A percentile compares a stretch with the other conserved stretches of the same genome.
Conservation (phyloP, 2,797 vertebrate species). For the Rhynchotus rufescens region DNA sequence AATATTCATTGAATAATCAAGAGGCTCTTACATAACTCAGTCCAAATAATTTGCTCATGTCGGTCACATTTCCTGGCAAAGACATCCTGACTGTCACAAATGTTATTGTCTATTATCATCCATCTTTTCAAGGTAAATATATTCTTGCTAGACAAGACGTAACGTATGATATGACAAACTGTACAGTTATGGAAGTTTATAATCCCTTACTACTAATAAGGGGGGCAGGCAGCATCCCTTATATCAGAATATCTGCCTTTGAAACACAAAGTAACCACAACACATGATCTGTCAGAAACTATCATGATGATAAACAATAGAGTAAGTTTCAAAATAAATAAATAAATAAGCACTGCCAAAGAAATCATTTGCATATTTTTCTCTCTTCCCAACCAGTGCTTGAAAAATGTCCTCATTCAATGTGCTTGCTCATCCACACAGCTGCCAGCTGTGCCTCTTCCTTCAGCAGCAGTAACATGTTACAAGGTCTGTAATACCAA, state of each 20-base stretch:
- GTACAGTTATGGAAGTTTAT: conserved; percentile 39
- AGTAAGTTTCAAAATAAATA: conserved; percentile 67
- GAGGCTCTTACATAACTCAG: background rate
- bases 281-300: conserved; percentile 64
- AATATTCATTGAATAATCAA: background rate
- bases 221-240: background rate
- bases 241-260: conserved; percentile 37
- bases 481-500: conserved; percentile 12
- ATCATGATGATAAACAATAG: conserved; percentile 67
- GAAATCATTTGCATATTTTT: conserved; percentile 73
- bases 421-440: conserved; percentile 75
- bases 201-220: conserved; percentile 43
- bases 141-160: background rate
- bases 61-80: conserved; percentile 14
- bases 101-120: background rate
- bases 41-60: background rate
- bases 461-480: conserved; percentile 44
- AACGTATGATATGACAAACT: conserved; percentile 50
- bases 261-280: conserved; percentile 72
- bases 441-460: conserved; percentile 74
- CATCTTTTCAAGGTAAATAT: background rate
- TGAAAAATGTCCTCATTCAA: conserved; percentile 75
- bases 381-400: conserved; percentile 69
- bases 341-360: conserved; percentile 71
- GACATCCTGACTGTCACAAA: background rate